phyloP scores from a whole-genome alignment of 1,140 invertebrate species.

The Drosophila tani region DNA sequence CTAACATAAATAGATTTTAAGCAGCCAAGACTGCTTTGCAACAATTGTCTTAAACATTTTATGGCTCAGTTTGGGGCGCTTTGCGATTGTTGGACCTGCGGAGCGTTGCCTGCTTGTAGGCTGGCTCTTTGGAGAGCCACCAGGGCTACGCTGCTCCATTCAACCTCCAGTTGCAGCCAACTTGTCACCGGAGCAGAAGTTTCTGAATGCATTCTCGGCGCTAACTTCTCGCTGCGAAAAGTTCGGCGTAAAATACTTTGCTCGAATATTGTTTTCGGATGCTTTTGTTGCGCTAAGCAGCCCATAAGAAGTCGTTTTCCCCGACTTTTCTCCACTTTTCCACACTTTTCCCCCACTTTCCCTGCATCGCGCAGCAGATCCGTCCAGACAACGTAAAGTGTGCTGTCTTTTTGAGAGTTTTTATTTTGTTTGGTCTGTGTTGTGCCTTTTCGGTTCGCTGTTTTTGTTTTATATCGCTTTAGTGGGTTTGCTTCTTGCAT shows the following conservation, averaged over 20 bases:
- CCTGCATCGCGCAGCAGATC: not conserved
- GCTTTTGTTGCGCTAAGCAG: constrained; percentile 78
- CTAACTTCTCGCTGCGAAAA: constrained; percentile 80
- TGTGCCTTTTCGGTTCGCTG: constrained; percentile 31
- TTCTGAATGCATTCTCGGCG: constrained; percentile 74
- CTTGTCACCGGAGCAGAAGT: constrained; percentile 68
- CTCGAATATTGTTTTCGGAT: constrained; percentile 80
- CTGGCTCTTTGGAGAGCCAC: constrained; percentile 25
- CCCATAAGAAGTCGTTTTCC: constrained; percentile 51
- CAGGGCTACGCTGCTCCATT: constrained; percentile 20
- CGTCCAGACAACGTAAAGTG: constrained; percentile 69
- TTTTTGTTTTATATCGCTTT: constrained; percentile 38
- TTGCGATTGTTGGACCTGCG: constrained; percentile 8
- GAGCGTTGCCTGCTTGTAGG: constrained; percentile 61
- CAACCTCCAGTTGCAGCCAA: constrained; percentile 30
- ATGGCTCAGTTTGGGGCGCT: constrained; percentile 45
- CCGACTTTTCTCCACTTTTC: constrained; percentile 4
- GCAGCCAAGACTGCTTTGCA: no score
- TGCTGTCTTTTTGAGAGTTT: constrained; percentile 71
- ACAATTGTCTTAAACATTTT: constrained; percentile 22
- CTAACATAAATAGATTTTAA: not conserved
- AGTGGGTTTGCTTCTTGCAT: constrained; percentile 46
- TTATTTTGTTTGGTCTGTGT: constrained; percentile 56
- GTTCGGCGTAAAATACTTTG: constrained; percentile 78
- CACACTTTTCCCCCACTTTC: not conserved